phyloP scores from a whole-genome alignment of 2,113 vertebrate genomes.

The Gallinago jamesoni region DNA sequence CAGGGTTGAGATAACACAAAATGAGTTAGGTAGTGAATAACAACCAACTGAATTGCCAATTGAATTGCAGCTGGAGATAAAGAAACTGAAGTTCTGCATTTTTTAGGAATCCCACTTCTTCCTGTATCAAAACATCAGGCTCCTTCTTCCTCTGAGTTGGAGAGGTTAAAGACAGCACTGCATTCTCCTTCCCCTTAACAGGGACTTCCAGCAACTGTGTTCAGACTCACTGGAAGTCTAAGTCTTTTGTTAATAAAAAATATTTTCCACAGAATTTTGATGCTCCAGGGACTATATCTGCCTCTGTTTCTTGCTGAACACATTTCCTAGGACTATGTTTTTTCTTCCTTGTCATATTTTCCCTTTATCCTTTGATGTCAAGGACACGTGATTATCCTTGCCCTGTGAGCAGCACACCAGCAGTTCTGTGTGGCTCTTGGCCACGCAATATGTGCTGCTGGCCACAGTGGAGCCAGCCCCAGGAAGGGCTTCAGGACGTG shows the following conservation, averaged over 20 bases:
- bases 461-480: neutral
- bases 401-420: neutral
- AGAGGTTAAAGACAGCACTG: neutral
- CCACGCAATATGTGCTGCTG: accelerated
- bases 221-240: neutral
- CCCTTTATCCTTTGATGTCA: neutral
- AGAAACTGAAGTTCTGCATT: neutral
- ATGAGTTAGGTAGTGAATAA: neutral
- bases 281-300: neutral
- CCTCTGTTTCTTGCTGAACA: neutral
- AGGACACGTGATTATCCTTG: neutral
- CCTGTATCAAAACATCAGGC: neutral
- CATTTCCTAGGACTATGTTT: neutral
- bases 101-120: neutral
- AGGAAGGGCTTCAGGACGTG: neutral
- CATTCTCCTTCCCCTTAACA: neutral
- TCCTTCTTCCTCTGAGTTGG: neutral
- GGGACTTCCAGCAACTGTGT: neutral
- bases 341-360: neutral
- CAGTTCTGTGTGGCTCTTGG: neutral
- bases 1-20: neutral
- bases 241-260: neutral
- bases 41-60: neutral
- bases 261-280: neutral
- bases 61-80: neutral